These are phyloP conservation scores for Coracias cyanogaster DNA, from an alignment of 2,797 vertebrate species.

Conservation along the genomic window DNA sequence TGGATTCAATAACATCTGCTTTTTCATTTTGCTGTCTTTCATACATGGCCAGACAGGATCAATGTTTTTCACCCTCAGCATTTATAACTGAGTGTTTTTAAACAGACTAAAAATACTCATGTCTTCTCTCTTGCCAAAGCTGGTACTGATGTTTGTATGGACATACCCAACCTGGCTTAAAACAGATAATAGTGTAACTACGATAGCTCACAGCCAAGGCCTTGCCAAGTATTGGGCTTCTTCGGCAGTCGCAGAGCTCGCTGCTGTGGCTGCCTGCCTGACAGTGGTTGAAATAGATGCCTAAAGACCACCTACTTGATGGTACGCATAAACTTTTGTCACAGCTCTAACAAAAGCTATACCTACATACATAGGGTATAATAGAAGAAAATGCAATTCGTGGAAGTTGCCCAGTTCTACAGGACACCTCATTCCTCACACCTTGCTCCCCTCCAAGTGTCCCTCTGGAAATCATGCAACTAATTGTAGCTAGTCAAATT, in stretches of 20 bases:
- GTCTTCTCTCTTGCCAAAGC: not conserved
- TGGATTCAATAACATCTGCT: not conserved
- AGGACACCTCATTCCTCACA: fast-evolving
- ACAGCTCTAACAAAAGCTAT: not conserved
- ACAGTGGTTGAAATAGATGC: not conserved
- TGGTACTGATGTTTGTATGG: not conserved
- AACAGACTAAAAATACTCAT: not conserved
- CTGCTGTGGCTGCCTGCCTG: not conserved
- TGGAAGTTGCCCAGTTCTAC: not conserved
- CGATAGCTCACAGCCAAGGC: not conserved
- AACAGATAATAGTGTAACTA: not conserved
- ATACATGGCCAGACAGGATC: not conserved
- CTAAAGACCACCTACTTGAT: not conserved
- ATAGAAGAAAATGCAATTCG: not conserved
- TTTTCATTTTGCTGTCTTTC: not conserved
- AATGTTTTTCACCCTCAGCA: not conserved
- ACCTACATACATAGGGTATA: not conserved
- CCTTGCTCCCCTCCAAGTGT: not conserved
- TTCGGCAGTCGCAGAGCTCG: not conserved
- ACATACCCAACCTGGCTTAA: not conserved
- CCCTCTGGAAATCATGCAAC: not conserved
- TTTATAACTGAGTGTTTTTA: not conserved
- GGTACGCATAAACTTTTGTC: not conserved
- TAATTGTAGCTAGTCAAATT: conserved; percentile 12
- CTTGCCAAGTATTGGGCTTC: not conserved